phyloP scores from a whole-genome alignment of 2,113 vertebrate genomes.

The Globicephala melas region DNA sequence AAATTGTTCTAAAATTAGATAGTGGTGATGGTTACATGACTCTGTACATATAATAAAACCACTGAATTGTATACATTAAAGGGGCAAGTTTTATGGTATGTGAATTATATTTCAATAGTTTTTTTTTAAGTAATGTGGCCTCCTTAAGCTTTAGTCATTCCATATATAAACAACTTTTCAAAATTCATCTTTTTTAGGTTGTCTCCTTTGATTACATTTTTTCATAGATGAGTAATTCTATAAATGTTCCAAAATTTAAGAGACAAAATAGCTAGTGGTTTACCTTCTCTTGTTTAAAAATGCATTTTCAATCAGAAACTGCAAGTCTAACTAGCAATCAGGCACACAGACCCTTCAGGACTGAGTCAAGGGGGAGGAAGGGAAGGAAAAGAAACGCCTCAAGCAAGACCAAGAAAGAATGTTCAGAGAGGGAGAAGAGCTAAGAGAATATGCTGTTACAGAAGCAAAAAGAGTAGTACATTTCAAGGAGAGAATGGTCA shows the following conservation, averaged over 20 bases:
- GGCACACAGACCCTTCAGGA: neutral
- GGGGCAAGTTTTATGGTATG: neutral
- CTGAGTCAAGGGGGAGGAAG: neutral
- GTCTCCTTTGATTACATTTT: slow-evolving; percentile 1
- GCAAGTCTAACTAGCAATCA: neutral
- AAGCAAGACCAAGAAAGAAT: neutral
- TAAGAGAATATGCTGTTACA: neutral
- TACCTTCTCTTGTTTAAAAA: neutral
- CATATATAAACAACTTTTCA: neutral
- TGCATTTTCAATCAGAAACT: neutral
- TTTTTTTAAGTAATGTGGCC: neutral
- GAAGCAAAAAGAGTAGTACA: neutral
- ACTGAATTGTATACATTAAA: neutral
- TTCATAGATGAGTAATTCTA: neutral
- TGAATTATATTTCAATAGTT: neutral
- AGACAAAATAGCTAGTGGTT: neutral
- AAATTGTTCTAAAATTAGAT: slow-evolving; percentile 15
- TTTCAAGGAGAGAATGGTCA: neutral
- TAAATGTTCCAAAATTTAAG: neutral
- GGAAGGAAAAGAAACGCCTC: neutral
- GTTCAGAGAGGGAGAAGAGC: neutral
- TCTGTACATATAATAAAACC: neutral
- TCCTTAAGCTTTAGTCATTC: neutral
- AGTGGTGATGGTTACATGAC: neutral
- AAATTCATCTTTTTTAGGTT: slow-evolving; percentile 5